Base-by-base conservation (phyloP, 2,113 vertebrate species). In the Hydropotes inermis region DNA sequence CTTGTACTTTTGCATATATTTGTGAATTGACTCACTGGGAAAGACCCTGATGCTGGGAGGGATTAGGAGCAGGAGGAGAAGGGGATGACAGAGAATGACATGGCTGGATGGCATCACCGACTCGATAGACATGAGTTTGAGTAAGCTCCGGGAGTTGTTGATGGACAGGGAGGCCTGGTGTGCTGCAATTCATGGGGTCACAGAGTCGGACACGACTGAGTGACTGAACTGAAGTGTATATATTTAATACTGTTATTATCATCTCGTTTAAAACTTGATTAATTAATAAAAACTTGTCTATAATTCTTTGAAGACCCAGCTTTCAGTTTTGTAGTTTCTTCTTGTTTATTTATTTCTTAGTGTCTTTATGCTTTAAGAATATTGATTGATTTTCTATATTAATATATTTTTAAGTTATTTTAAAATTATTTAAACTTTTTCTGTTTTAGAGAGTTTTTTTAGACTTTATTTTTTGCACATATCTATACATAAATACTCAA, bases 371-470 rank as follows among this genome's bases (percentile, higher is more conserved):
- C 70, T 97, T 97, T 95, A 70, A 94, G 39, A 57, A 70, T 60
- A 43, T 89, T 97, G 55, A 9, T 33, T 92, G 17, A 88, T 85
- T 96, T 39, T 97, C 21, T 94, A 36, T 76, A 70, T 91, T 96
- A 83, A n/a, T 74, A 43, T 74, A 87, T 7, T 7, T 91, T 94
- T n/a, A 3, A 39, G 54, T 16, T 83, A 21, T 50, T 74, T 94
- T 86, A 57, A 88, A 28, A 33, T 83, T 54, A 83, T 54, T 95
- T 87, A 87, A 88, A 84, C 7, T 84, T 95, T 84, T 76, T 17
- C 27, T 84, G 6, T 13, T 74, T 11, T 27, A 47, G 19, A 90
- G n/a, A 14, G 0, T 25, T 60, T 87, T 87, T 96, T 52, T 58
- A 6, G 43, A 74, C 61, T 25, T 43, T 70, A 16, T 74, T 52